Evolutionary conservation across 1,140 invertebrate species (phyloP), one percentile per base, ranked within the genome.

Genomic region (Xylocopa sonorina): DNA sequence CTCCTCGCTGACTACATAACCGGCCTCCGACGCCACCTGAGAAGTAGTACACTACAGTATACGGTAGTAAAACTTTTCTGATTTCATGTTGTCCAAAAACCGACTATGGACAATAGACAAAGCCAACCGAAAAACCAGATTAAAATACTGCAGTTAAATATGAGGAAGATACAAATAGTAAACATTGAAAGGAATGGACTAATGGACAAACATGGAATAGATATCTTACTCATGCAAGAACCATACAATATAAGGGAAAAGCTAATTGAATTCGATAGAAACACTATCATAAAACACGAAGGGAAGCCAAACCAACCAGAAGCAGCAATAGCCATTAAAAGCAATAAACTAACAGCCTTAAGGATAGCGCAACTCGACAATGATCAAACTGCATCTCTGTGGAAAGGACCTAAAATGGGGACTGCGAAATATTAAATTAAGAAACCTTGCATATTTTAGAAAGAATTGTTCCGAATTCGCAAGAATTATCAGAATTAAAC

Each of bases 141-240:
- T 0, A 48, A 27, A 5, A 16, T 64, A 0, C 10, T 4, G 24
- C 62, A 64, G 12, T 12, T 29, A 16, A 64, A 64, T 21, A 48
- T 64, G 41, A 24, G 62, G 10, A 43, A 18, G 9, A 27, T 43
- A 12, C 41, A 64, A 24, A 16, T 21, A 14, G 62, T 48, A 3
- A 46, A 41, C 9, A 4, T 32, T 0, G 62, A 64, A 50, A 27
- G 16, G 1, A 29, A 9, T 18, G 24, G 34, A 10, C 1, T 29
- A 0, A 46, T 64, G 41, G 12, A 18, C 1, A 4, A 14, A 0
- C 9, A 50, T 1, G 16, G 4, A 1, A 21, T 64, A 0, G 62
- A 64, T n/a, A 64, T 64, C 10, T 12, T 50, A 0, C 43, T 64
- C n/a, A 50, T 64, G 41, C 62, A 64, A 24, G 62, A 64, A 14